Base-by-base conservation (phyloP, 1,140 invertebrate species). In the Homalodisca vitripennis region DNA sequence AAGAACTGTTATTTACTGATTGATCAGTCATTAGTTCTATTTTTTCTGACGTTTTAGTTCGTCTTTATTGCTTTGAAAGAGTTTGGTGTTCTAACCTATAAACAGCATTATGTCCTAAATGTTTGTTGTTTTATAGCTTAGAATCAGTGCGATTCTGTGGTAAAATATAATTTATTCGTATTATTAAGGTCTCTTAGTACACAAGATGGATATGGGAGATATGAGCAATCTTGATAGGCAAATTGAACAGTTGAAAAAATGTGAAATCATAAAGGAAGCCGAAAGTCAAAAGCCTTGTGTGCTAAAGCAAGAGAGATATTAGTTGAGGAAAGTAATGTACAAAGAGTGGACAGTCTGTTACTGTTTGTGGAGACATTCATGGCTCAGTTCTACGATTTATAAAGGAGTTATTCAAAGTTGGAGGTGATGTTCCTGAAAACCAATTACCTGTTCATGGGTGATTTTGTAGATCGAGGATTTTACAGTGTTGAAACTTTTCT, bases 401-500 rank as follows among this genome's bases (percentile, higher is more conserved):
- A 14, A 98, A 98, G 82, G 97, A 99, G 83, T 81, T 99, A 32
- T 99, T 99, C 77, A 98, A 97, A 91, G 95, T 98, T 34, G 98
- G 98, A 51, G 98, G 98, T 24, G 94, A 98, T 88, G 95, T 99
- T 70, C 98, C 98, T 32, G 95, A 98, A 80, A n/a, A 99, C 97
- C 67, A 99, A 99, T 82, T 99, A 99, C 77, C 82, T 99, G 48
- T 99, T 99, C 79, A 97, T 99, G 93, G 98, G 98, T 22, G 98
- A 99, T 82, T 99, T 99, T 87, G 98, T 99, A 13, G 98, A 99
- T 80, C 85, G 98, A 84, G 98, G 98, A 66, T 99, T 98, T 82
- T 99, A 98, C 83, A 98, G 96, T 77, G 97, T 99, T 14, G 98
- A 99, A 86, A 99, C 98, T 73, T 99, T 99, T 84, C 85, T 99